These are phyloP conservation scores for Leptodactylus fallax DNA, from an alignment of 2,797 vertebrate genomes.

Conservation along the genomic window DNA sequence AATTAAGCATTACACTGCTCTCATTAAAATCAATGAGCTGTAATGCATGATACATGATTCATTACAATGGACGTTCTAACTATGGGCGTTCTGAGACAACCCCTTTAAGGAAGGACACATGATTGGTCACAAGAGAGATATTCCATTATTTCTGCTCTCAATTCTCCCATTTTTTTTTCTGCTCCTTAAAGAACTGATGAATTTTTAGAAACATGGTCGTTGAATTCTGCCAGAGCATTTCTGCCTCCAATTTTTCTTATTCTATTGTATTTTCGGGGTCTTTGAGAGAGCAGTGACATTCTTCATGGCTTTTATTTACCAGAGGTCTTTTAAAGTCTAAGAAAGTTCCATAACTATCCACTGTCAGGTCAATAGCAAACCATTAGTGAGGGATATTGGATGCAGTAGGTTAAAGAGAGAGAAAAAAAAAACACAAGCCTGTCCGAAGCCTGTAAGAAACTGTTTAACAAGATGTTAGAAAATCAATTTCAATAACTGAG, in stretches of 20 bases:
- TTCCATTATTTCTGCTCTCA: too few relatives aligned
- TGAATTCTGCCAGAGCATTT: neutral
- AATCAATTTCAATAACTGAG: constrained; percentile 67
- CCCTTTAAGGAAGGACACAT: too few relatives aligned
- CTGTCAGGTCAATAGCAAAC: constrained; percentile 61
- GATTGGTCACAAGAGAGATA: too few relatives aligned
- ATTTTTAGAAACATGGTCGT: neutral
- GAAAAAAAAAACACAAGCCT: constrained; percentile 40
- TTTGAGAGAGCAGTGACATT: neutral
- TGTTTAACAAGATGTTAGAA: constrained; percentile 65
- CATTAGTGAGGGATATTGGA: constrained; percentile 51
- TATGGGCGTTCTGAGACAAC: too few relatives aligned
- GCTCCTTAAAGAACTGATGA: too few relatives aligned
- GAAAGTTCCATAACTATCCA: constrained; percentile 46
- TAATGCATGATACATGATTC: too few relatives aligned
- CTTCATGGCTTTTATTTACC: constrained; percentile 20
- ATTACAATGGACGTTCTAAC: too few relatives aligned
- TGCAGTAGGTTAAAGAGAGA: constrained; percentile 37
- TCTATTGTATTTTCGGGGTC: neutral
- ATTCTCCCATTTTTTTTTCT: too few relatives aligned
- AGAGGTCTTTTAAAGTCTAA: constrained; percentile 40
- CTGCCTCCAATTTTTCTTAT: neutral
- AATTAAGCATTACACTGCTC: too few relatives aligned
- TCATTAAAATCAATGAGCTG: too few relatives aligned
- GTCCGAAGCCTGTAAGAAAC: constrained; percentile 56